These are phyloP conservation scores for Phylloscopus trochilus DNA, from an alignment of 2,113 vertebrate species.

Conservation along the genomic window DNA sequence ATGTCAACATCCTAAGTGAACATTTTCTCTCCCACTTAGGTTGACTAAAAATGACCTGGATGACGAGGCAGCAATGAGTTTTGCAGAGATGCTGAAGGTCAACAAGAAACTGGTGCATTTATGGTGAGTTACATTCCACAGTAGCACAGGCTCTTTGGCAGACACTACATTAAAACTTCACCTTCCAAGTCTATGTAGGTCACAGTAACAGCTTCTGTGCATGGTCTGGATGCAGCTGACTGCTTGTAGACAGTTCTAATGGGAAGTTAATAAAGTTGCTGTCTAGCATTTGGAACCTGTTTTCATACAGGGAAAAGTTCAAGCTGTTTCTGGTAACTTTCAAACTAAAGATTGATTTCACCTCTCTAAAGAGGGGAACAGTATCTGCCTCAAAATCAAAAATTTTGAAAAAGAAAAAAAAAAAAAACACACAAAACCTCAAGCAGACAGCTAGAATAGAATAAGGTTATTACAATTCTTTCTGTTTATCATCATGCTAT, in stretches of 20 bases:
- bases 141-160: slow-evolving; percentile 6
- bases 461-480: neutral
- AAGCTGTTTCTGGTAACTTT: neutral
- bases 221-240: slow-evolving; percentile 29
- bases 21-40: slow-evolving; percentile 55
- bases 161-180: slow-evolving; percentile 30
- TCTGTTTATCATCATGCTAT: neutral
- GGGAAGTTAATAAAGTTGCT: neutral
- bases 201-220: slow-evolving; percentile 22
- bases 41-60: slow-evolving; percentile 77
- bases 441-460: neutral
- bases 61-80: slow-evolving; percentile 76
- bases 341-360: neutral
- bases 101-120: slow-evolving; percentile 77
- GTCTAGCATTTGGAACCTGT: neutral
- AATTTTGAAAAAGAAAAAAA: neutral
- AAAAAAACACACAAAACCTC: neutral
- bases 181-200: slow-evolving; percentile 46
- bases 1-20: neutral
- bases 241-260: slow-evolving; percentile 15
- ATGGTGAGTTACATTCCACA: slow-evolving; percentile 72
- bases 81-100: slow-evolving; percentile 79
- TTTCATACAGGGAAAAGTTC: neutral
- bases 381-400: neutral
- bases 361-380: neutral